Percentiles rank a stretch among this genome's conserved stretches.
phyloP scores from a whole-genome alignment of 2,888 invertebrate genomes.

The Chaetoderma sp. region DNA sequence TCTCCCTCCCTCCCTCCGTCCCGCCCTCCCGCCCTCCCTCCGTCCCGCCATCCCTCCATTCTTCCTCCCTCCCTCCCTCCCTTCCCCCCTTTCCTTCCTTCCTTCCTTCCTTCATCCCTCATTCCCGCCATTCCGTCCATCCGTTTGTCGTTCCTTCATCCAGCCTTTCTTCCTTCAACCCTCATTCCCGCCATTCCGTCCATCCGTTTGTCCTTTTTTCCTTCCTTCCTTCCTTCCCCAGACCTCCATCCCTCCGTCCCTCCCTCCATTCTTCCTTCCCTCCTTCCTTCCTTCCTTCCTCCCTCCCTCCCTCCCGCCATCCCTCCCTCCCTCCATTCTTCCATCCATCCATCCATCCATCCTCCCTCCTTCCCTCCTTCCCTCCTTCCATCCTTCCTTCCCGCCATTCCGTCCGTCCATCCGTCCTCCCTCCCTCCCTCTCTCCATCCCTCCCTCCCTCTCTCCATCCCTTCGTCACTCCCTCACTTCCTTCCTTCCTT shows the following conservation, averaged over 20 bases:
- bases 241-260: no score
- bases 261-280: no score
- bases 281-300: neutral
- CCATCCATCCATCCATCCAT: no score
- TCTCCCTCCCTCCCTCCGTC: neutral
- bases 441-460: no score
- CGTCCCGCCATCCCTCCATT: no score
- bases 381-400: neutral
- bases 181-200: no score
- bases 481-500: conserved; percentile 6
- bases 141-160: no score
- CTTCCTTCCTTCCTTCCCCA: neutral
- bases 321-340: neutral
- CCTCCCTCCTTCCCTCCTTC: neutral
- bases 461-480: neutral
- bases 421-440: no score
- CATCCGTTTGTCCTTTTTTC: neutral
- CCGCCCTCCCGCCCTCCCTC: neutral
- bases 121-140: no score
- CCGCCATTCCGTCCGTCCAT: no score
- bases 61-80: conserved; percentile 1
- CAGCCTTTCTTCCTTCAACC: no score
- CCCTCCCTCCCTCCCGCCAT: no score
- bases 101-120: neutral
- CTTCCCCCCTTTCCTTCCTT: neutral